phyloP scores from a whole-genome alignment of 2,888 invertebrate species.

The Rotaria macrura region DNA sequence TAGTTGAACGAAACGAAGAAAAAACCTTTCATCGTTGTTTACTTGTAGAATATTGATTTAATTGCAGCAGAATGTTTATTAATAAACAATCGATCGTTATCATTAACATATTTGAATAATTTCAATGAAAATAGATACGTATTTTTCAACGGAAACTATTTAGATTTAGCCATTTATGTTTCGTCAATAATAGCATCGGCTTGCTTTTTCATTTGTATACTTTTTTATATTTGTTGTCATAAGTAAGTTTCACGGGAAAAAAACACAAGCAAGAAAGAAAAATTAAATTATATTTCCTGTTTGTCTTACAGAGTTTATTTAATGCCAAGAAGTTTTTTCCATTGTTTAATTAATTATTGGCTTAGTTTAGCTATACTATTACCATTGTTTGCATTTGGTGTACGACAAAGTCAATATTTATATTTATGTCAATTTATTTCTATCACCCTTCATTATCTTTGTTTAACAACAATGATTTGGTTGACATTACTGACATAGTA shows the following conservation, averaged over 20 bases:
- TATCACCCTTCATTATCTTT: background rate
- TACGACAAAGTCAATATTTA: background rate
- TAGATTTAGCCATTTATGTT: background rate
- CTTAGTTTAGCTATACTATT: background rate
- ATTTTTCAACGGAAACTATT: background rate
- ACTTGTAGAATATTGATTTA: background rate
- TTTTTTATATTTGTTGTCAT: background rate
- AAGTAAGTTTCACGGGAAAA: no score
- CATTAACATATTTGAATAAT: background rate
- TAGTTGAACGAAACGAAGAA: no score
- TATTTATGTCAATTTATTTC: background rate
- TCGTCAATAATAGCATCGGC: background rate
- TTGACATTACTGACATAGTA: conserved; percentile 14
- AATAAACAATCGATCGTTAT: background rate
- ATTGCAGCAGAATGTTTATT: background rate
- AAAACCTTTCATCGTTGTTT: no score
- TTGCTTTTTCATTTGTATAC: background rate
- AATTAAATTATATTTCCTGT: no score
- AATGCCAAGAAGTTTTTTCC: background rate
- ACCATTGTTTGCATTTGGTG: background rate
- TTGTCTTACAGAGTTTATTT: background rate
- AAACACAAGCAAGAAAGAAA: no score
- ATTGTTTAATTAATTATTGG: conserved; percentile 21
- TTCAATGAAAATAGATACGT: background rate
- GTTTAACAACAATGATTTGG: conserved; percentile 10